Conservation (phyloP, 2,797 vertebrate genomes). For the Pangasius krempfi region DNA sequence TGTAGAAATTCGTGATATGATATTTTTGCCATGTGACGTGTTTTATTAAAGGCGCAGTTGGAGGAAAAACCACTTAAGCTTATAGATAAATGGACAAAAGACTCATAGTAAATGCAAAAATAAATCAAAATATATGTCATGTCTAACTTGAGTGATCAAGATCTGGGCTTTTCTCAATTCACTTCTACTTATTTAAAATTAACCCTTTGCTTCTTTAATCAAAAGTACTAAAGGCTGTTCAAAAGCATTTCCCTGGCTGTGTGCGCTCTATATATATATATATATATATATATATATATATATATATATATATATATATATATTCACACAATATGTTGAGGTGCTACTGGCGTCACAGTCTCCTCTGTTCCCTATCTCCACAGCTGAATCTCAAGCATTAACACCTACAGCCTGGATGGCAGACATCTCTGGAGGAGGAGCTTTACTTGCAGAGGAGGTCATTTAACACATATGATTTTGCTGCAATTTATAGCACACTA, state of each 20-base stretch:
- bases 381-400: conserved; percentile 12
- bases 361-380: background rate
- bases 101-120: background rate
- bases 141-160: background rate
- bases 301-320: background rate
- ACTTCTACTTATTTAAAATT: background rate
- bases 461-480: conserved; percentile 30
- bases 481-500: conserved; percentile 15
- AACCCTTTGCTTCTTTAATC: background rate
- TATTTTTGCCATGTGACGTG: background rate
- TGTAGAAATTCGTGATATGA: background rate
- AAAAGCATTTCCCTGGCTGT: background rate
- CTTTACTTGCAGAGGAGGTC: conserved; percentile 16
- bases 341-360: conserved; percentile 9
- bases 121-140: background rate
- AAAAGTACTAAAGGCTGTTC: background rate
- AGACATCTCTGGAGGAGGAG: conserved; percentile 11
- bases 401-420: conserved; percentile 21
- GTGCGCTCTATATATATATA: background rate
- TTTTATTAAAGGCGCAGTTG: background rate
- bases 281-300: background rate
- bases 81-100: background rate
- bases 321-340: background rate
- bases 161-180: background rate
- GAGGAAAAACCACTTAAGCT: background rate